These are phyloP conservation scores for Urechis unicinctus DNA, from an alignment of 2,888 invertebrate genomes.

Conservation along the genomic window DNA sequence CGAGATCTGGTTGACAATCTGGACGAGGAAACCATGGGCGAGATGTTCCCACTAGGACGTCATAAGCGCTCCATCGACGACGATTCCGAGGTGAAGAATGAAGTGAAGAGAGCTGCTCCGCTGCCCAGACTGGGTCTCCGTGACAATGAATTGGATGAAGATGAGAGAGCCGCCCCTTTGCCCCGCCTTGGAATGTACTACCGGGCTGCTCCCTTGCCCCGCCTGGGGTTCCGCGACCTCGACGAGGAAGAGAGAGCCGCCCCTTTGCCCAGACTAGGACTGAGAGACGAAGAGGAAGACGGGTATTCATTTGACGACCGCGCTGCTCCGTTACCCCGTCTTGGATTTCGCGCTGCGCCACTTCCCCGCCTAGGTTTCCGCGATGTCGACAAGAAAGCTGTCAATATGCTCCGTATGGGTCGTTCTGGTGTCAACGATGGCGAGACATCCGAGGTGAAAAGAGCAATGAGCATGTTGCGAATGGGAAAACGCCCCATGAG, in stretches of 20 bases:
- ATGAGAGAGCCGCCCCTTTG: not conserved
- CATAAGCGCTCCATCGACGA: not conserved
- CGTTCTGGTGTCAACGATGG: not conserved
- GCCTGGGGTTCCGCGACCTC: slow-evolving; percentile 1
- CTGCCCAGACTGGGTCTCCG: not conserved
- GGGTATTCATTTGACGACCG: too few species aligned
- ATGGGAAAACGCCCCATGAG: slow-evolving; percentile 20
- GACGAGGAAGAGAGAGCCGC: not conserved
- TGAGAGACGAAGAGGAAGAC: slow-evolving; percentile 2
- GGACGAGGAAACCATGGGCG: not conserved
- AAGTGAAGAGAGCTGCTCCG: not conserved
- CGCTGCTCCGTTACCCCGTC: slow-evolving; percentile 5
- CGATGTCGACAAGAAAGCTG: slow-evolving; percentile 5
- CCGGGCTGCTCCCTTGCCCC: slow-evolving; percentile 1
- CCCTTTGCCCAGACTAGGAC: not conserved
- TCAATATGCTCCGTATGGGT: slow-evolving; percentile 12
- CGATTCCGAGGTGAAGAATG: not conserved
- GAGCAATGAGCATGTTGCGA: slow-evolving; percentile 19
- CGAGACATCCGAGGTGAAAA: slow-evolving; percentile 1
- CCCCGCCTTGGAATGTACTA: slow-evolving; percentile 2
- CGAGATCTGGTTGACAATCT: not conserved
- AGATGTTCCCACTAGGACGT: not conserved
- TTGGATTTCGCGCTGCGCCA: slow-evolving; percentile 9
- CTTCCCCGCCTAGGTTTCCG: slow-evolving; percentile 22
- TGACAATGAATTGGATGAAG: too few species aligned